A percentile compares a stretch with the other conserved stretches of the same genome.
These are phyloP conservation scores for Cerastis leucographa DNA, from an alignment of 2,888 invertebrate genomes.

Conservation along the genomic window DNA sequence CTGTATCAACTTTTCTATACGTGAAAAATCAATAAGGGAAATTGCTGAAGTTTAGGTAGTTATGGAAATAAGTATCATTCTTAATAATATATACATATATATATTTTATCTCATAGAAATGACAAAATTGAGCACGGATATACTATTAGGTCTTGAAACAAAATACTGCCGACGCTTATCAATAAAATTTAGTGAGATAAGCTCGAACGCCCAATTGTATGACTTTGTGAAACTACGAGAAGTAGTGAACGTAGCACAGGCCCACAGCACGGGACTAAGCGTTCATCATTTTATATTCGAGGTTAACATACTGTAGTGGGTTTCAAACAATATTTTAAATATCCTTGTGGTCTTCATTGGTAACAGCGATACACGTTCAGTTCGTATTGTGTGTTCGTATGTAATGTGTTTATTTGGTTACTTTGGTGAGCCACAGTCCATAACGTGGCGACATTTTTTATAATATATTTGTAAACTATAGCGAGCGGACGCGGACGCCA, in stretches of 20 bases:
- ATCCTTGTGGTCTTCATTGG: conserved; percentile 90
- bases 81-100: conserved; percentile 74
- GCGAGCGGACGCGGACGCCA: conserved; percentile 88
- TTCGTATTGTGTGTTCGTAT: conserved; percentile 77
- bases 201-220: conserved; percentile 76
- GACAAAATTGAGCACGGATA: conserved; percentile 88
- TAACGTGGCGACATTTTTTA: conserved; percentile 84
- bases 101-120: conserved; percentile 80
- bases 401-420: conserved; percentile 81
- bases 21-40: conserved; percentile 85
- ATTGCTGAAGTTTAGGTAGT: conserved; percentile 88
- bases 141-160: conserved; percentile 88
- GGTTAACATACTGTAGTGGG: conserved; percentile 76
- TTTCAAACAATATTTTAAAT: conserved; percentile 83
- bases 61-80: conserved; percentile 87
- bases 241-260: conserved; percentile 61
- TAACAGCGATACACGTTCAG: conserved; percentile 88
- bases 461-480: conserved; percentile 89
- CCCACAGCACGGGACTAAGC: conserved; percentile 70
- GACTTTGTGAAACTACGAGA: conserved; percentile 68
- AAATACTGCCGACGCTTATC: conserved; percentile 88
- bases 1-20: conserved; percentile 90
- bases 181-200: conserved; percentile 82
- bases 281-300: conserved; percentile 85
- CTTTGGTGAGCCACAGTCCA: conserved; percentile 82